Conservation (phyloP, 2,797 vertebrate genomes). For the Enteromius viviparus region DNA sequence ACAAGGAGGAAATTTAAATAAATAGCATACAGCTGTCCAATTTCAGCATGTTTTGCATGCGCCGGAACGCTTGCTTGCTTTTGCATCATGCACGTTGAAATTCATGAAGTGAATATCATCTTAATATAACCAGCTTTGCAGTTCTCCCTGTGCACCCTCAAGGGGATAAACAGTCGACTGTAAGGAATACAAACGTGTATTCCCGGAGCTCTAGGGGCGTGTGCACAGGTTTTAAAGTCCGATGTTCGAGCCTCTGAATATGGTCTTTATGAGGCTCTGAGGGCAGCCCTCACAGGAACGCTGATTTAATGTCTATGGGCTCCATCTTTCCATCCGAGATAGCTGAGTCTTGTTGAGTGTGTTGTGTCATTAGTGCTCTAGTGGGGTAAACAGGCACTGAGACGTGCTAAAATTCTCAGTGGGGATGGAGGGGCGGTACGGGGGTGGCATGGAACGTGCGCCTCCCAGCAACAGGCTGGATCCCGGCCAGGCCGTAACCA, state of each 20-base stretch:
- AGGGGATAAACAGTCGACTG: conserved; percentile 16
- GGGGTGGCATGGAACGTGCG: conserved; percentile 17
- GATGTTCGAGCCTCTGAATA: conserved; percentile 32
- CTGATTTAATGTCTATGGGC: conserved; percentile 50
- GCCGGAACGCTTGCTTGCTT: conserved; percentile 14
- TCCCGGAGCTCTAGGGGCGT: background rate
- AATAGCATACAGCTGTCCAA: background rate
- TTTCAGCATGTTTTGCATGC: conserved; percentile 20
- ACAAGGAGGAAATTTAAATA: background rate
- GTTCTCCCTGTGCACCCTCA: background rate
- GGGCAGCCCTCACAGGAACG: conserved; percentile 24
- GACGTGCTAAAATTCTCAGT: conserved; percentile 67
- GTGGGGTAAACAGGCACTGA: conserved; percentile 66
- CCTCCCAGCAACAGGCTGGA: conserved; percentile 43
- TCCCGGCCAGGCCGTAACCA: conserved; percentile 60
- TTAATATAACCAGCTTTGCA: conserved; percentile 12
- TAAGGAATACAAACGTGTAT: conserved; percentile 21
- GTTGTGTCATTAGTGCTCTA: conserved; percentile 68
- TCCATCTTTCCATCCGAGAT: conserved; percentile 55
- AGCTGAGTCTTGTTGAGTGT: conserved; percentile 27
- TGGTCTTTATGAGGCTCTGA: conserved; percentile 43
- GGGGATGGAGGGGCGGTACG: conserved; percentile 54
- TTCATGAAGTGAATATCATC: conserved; percentile 2
- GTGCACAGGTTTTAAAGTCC: conserved; percentile 27
- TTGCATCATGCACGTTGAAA: background rate